phyloP scores from a whole-genome alignment of 2,888 invertebrate genomes.

The Eupithecia tripunctaria region DNA sequence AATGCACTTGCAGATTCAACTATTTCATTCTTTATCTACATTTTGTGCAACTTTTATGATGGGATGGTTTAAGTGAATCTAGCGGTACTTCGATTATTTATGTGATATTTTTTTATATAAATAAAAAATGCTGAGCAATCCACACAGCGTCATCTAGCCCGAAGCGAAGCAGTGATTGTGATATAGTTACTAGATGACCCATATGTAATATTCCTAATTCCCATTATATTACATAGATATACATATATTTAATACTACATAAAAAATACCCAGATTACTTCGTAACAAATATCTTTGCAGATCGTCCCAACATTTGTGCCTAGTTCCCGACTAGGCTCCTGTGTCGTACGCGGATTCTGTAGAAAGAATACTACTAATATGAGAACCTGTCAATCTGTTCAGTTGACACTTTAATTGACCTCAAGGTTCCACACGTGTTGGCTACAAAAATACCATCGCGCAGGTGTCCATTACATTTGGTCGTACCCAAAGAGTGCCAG shows the following conservation, averaged over 20 bases:
- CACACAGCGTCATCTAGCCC: too few relatives aligned
- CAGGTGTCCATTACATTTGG: not conserved
- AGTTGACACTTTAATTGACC: not conserved
- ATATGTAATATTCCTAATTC: too few relatives aligned
- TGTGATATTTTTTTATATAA: too few relatives aligned
- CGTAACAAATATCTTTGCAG: too few relatives aligned
- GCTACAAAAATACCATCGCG: not conserved
- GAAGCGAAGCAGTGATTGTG: too few relatives aligned
- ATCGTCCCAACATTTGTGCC: too few relatives aligned
- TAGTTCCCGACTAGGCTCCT: too few relatives aligned
- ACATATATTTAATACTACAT: too few relatives aligned
- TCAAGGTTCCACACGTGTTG: not conserved
- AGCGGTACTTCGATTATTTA: not conserved
- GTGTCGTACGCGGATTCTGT: not conserved
- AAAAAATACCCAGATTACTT: too few relatives aligned
- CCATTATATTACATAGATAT: too few relatives aligned
- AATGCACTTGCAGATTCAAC: not conserved
- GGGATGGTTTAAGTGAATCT: not conserved
- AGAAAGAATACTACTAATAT: not conserved
- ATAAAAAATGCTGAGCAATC: too few relatives aligned
- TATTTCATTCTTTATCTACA: conserved; percentile 1
- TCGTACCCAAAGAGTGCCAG: not conserved
- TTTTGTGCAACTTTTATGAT: not conserved
- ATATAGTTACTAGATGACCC: too few relatives aligned
- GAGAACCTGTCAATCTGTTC: not conserved